A percentile compares a stretch with the other conserved stretches of the same genome.
phyloP scores from a whole-genome alignment of 1,140 invertebrate species.

The Tachypleus tridentatus region DNA sequence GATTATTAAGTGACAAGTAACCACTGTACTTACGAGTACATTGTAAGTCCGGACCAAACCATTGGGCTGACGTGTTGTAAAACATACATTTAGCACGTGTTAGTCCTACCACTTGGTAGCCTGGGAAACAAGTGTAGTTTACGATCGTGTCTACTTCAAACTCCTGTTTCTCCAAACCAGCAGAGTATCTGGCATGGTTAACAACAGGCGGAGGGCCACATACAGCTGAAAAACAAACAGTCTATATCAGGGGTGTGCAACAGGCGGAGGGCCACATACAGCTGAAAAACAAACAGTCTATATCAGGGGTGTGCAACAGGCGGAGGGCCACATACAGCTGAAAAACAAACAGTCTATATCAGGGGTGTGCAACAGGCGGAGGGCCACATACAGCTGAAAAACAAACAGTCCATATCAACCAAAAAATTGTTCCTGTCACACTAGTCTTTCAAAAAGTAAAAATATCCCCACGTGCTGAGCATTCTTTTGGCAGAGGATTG shows the following conservation, averaged over 20 bases:
- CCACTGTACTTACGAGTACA: constrained; percentile 66
- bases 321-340: constrained; percentile 54
- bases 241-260: too few relatives aligned
- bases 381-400: constrained; percentile 46
- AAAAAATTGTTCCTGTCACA: too few relatives aligned
- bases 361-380: constrained; percentile 69
- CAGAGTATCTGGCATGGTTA: constrained; percentile 79
- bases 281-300: too few relatives aligned
- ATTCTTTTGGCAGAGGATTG: too few relatives aligned
- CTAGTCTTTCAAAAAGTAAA: too few relatives aligned
- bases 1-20: too few relatives aligned
- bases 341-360: too few relatives aligned
- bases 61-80: constrained; percentile 67
- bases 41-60: constrained; percentile 87
- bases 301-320: too few relatives aligned
- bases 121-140: constrained; percentile 80
- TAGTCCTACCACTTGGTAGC: constrained; percentile 74
- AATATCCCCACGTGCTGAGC: too few relatives aligned
- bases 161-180: constrained; percentile 37
- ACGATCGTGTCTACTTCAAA: constrained; percentile 50
- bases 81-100: constrained; percentile 78
- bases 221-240: too few relatives aligned
- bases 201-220: constrained; percentile 76
- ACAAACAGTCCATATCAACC: too few relatives aligned
- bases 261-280: constrained; percentile 64